phyloP scores from a whole-genome alignment of 2,888 invertebrate species.

The Lithosia quadra region DNA sequence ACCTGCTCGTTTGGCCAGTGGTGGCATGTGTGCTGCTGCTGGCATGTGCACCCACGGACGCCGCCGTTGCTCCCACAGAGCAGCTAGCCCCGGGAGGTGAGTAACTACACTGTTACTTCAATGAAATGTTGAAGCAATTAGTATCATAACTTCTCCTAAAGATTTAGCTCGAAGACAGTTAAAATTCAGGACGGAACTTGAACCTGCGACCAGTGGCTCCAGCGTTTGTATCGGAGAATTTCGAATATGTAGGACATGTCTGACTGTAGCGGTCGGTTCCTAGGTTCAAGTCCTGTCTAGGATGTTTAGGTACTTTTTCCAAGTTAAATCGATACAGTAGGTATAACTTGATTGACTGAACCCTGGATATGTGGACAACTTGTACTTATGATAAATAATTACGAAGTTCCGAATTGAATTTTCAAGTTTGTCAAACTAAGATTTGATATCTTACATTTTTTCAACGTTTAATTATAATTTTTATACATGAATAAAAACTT shows the following conservation, averaged over 20 bases:
- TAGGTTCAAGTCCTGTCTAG: too few species aligned
- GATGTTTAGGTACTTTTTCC: too few species aligned
- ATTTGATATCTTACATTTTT: background rate
- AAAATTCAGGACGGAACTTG: too few species aligned
- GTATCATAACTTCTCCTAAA: too few species aligned
- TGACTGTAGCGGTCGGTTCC: too few species aligned
- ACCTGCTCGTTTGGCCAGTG: conserved; percentile 67
- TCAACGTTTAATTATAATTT: background rate
- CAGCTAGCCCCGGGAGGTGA: conserved; percentile 68
- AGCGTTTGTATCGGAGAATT: too few species aligned
- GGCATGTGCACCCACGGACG: conserved; percentile 64
- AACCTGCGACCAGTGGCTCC: too few species aligned
- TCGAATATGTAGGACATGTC: too few species aligned
- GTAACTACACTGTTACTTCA: conserved; percentile 49
- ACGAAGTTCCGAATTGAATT: background rate
- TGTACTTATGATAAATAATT: background rate
- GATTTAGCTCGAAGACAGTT: too few species aligned
- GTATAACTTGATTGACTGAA: background rate
- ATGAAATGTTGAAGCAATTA: too few species aligned
- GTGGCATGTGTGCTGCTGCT: conserved; percentile 75
- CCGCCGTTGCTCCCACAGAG: conserved; percentile 59
- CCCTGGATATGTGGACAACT: background rate
- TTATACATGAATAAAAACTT: too few species aligned
- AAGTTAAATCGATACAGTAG: too few species aligned
- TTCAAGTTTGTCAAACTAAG: background rate